Base-by-base conservation (phyloP, 1,140 invertebrate species). In the Vanessa atalanta region DNA sequence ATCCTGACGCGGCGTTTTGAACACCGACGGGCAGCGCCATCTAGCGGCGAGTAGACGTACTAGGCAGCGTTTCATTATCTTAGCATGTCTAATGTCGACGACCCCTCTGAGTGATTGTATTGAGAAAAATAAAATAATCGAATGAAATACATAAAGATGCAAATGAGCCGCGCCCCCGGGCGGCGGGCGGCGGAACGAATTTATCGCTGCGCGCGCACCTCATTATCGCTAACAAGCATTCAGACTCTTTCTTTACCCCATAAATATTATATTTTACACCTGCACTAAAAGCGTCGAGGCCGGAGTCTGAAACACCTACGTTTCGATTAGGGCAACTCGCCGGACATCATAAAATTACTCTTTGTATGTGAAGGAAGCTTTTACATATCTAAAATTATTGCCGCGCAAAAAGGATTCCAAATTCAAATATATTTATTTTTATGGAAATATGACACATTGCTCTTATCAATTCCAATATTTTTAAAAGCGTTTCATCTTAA, bases 201-300 rank as follows among this genome's bases (percentile, higher is more conserved):
- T 90, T 91, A 91, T 92, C 75, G 84, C 77, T 81, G 85, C 87
- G 87, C 87, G 85, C 85, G 87, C 87, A 90, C 85, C 89, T 92
- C 89, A 91, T 92, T 92, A 92, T 82, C 78, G 77, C 88, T 92
- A 92, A 92, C 90, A 90, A 92, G 88, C 88, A 82, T 86, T 87
- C 81, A 82, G 86, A 83, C 82, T 83, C 87, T 89, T 90, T 90
- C 88, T 85, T 88, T 88, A 89, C 84, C 83, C 84, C 83, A 89
- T 92, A 92, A 92, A 92, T 92, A 91, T 91, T 86, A 90, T 91
- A 91, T 91, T 92, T 91, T 87, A 90, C 90, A 91, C 90, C 88
- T 92, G 89, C 84, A 84, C 79, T 84, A 83, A 88, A 87, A 68
- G 26, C 57, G 57, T 43, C 57, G 55, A 60, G 55, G 53, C 53